These are phyloP conservation scores for Phrynocephalus forsythii DNA, from an alignment of 2,797 vertebrate genomes.

Conservation along the genomic window DNA sequence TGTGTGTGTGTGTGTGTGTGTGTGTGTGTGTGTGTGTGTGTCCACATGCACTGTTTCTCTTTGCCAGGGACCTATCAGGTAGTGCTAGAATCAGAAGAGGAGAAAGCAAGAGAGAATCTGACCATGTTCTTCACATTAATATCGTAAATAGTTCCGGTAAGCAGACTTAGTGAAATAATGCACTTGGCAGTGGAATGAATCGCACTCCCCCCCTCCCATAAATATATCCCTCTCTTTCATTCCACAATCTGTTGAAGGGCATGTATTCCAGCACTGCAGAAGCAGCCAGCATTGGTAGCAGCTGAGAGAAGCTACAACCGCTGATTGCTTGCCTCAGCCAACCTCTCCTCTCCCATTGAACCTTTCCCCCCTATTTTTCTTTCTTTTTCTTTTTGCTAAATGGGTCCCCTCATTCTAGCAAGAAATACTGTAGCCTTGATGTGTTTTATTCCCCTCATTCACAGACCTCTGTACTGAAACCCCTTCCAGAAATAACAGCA, in stretches of 20 bases:
- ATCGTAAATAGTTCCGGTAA: constrained; percentile 65
- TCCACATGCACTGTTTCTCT: constrained; percentile 17
- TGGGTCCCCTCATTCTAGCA: fast-evolving
- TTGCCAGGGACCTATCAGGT: not conserved
- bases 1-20: no score
- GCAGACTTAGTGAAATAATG: constrained; percentile 49
- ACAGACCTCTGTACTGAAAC: not conserved
- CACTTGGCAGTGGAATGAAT: constrained; percentile 30
- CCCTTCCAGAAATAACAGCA: constrained; percentile 34
- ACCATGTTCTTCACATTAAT: constrained; percentile 47
- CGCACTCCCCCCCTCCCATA: not conserved
- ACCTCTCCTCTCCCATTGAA: not conserved
- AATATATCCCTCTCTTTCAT: not conserved
- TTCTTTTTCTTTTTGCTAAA: not conserved
- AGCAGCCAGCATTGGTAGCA: not conserved
- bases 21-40: not conserved
- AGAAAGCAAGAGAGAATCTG: not conserved
- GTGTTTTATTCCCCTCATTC: not conserved
- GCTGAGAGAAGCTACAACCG: not conserved
- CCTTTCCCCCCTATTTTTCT: no score
- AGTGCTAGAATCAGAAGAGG: no score
- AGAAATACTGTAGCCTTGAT: not conserved
- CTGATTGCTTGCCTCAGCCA: not conserved
- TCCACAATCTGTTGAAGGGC: constrained; percentile 35
- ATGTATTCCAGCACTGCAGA: not conserved